Conservation (phyloP, 2,888 invertebrate species). For the Trypoxylon attenuatum region DNA sequence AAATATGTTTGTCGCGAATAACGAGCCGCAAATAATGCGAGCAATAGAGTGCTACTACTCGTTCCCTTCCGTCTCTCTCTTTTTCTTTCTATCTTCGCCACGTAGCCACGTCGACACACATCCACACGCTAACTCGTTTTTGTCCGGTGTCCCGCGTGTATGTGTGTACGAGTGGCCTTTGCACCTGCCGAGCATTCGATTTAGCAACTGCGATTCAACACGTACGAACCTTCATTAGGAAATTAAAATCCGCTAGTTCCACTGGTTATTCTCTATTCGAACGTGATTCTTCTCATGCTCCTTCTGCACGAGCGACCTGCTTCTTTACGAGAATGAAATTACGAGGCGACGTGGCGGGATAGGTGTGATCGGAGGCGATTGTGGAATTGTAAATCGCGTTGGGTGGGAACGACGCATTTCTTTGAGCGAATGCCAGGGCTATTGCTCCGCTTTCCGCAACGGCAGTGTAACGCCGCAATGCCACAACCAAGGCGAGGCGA, state of each 20-base stretch:
- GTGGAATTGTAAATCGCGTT: no score
- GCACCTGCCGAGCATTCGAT: conserved; percentile 44
- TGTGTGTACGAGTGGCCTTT: conserved; percentile 20
- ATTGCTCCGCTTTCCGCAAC: no score
- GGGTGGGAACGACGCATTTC: no score
- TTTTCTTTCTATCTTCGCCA: background rate
- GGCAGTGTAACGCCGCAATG: no score
- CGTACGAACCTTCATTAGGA: conserved; percentile 10
- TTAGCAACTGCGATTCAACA: conserved; percentile 27
- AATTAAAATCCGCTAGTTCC: background rate
- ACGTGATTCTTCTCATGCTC: background rate
- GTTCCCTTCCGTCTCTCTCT: conserved; percentile 7
- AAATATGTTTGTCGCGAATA: conserved; percentile 32
- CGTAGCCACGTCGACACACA: background rate
- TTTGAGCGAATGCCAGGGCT: no score
- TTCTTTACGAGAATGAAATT: no score
- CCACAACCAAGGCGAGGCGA: no score
- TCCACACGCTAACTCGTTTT: background rate
- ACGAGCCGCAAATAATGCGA: conserved; percentile 35
- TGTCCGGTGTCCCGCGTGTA: background rate
- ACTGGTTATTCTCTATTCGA: background rate
- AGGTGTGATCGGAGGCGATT: no score
- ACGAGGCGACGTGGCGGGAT: no score
- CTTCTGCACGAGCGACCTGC: no score
- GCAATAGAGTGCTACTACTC: background rate